These are phyloP conservation scores for Nyctibius bracteatus DNA, from an alignment of 2,113 vertebrate species.

Conservation along the genomic window DNA sequence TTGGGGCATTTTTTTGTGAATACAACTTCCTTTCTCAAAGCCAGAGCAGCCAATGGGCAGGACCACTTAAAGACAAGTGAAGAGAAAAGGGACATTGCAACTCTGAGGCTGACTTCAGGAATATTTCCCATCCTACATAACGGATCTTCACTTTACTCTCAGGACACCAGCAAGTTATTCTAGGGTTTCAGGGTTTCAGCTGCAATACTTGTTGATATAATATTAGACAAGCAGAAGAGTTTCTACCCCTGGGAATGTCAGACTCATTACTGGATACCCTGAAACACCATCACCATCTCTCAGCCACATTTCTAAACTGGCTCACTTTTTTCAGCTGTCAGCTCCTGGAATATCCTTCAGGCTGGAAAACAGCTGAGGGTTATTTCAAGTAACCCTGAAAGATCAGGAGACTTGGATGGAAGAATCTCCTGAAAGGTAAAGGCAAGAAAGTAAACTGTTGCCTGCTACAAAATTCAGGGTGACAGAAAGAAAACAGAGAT, in stretches of 20 bases:
- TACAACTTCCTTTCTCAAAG: background rate
- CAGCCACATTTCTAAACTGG: conserved; percentile 38
- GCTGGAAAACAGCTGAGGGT: conserved; percentile 60
- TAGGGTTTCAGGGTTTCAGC: background rate
- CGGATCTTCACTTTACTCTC: background rate
- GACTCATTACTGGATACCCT: conserved; percentile 34
- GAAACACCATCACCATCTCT: conserved; percentile 27
- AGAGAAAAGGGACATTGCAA: background rate
- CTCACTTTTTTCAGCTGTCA: conserved; percentile 59
- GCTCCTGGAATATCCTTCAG: conserved; percentile 48
- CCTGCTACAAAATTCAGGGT: background rate
- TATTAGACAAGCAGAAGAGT: background rate
- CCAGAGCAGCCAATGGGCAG: background rate
- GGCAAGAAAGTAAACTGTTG: background rate
- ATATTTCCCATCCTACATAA: background rate
- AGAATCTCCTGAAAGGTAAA: conserved; percentile 43
- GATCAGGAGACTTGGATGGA: conserved; percentile 30
- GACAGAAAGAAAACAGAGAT: background rate
- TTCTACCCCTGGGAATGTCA: conserved; percentile 20
- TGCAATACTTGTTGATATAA: background rate
- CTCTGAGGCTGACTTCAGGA: background rate
- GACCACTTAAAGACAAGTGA: background rate
- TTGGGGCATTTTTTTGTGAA: background rate
- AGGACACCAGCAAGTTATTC: background rate
- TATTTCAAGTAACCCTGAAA: conserved; percentile 62